Base-by-base conservation (phyloP, 2,888 invertebrate species). In the Phalera bucephala region DNA sequence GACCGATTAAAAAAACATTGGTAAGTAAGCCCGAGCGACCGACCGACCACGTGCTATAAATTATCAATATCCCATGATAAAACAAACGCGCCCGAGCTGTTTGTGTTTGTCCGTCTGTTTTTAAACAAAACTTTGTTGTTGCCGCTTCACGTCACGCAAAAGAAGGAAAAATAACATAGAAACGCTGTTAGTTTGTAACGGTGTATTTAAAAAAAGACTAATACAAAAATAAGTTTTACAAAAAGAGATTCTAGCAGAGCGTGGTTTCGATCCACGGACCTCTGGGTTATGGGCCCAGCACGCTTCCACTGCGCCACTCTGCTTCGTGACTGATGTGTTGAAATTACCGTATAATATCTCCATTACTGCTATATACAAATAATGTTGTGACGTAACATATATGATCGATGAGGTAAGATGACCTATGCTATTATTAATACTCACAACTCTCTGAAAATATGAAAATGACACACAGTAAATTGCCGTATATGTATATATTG, bases 251-350 rank as follows among this genome's bases (percentile, higher is more conserved):
- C 3, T 92, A 92, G 92, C 92, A 93, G 93, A 93, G 93, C 94
- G 93, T 94, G 93, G 94, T 94, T 94, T 94, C 94, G 93, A 94
- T 94, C 94, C 93, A 95, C 95, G 94, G 95, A 95, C 93, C 95
- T 95, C 95, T 95, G 95, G 93, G 93, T 94, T 94, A 93, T 94
- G 93, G 93, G 93, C 93, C 93, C 93, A 93, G 93, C 93, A 93
- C 93, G 93, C 93, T 93, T 93, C 94, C 93, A 93, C 93, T 94
- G 93, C 94, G 93, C 93, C 93, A 93, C 93, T 93, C 93, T 93
- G 77, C 75, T 78, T 31, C 31, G 2, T 65, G 29, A 0, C 0
- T 0, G 0, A 0, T 0, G 0, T 0, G 0, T 0, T 34, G 63
- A 79, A 80, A 77, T 72, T 64, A 44, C 17, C 0, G 14, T 45